Evolutionary conservation across 2,888 invertebrate species (phyloP).

Genomic region (Aphodius sticticus): DNA sequence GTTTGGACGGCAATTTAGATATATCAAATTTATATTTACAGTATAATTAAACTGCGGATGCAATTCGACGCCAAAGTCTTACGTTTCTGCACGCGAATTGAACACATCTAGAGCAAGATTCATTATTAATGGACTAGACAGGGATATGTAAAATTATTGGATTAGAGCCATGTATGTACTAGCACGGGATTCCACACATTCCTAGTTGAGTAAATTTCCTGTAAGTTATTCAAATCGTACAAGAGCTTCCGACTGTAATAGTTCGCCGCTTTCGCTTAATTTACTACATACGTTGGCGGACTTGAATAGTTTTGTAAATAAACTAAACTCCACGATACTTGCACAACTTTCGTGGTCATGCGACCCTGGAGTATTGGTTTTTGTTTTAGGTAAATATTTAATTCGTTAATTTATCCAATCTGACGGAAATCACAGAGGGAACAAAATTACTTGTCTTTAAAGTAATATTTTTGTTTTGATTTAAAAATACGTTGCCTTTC

Average conservation of each 20-base stretch:
- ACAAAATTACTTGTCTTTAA: no score
- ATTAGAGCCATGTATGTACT: not conserved
- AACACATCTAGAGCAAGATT: not conserved
- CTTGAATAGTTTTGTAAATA: not conserved
- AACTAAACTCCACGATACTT: not conserved
- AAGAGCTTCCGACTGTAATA: not conserved
- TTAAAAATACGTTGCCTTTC: no score
- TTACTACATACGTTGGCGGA: not conserved
- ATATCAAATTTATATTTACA: not conserved
- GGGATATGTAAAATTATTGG: not conserved
- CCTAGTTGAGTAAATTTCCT: not conserved
- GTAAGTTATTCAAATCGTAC: not conserved
- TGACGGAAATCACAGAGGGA: no score
- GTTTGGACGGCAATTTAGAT: not conserved
- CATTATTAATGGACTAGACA: not conserved
- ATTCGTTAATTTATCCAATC: not conserved
- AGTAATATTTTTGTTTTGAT: no score
- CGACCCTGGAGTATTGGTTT: no score
- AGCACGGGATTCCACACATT: not conserved
- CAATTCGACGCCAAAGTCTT: not conserved
- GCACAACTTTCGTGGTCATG: not conserved
- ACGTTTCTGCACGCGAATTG: not conserved
- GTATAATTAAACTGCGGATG: not conserved
- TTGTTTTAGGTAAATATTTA: no score
- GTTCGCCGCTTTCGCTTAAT: not conserved